These are phyloP conservation scores for Hippasteria phrygiana DNA, from an alignment of 53 echinoderm and acorn worm species.

Conservation along the genomic window DNA sequence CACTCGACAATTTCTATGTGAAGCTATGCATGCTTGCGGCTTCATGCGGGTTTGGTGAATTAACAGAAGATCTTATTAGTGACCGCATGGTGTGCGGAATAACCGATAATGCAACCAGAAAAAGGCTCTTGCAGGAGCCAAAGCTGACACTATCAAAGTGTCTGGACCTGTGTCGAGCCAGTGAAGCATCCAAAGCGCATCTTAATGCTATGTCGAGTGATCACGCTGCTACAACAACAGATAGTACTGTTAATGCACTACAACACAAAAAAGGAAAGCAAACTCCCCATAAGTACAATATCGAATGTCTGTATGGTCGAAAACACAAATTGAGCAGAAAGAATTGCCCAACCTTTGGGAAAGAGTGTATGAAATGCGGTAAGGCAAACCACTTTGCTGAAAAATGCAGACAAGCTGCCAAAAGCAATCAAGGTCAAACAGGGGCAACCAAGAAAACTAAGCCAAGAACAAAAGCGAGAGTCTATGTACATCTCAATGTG, in stretches of 20 bases:
- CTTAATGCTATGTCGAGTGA: conserved; percentile 35
- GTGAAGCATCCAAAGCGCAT: conserved; percentile 47
- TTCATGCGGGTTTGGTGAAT: conserved; percentile 59
- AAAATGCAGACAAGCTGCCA: background rate
- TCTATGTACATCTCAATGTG: conserved; percentile 52
- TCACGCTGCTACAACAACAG: background rate
- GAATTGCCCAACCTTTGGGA: conserved; percentile 46
- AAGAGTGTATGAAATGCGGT: conserved; percentile 32
- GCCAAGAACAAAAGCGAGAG: background rate
- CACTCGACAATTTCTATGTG: conserved; percentile 70
- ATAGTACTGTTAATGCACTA: conserved; percentile 7
- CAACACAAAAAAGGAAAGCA: conserved; percentile 2
- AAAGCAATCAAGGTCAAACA: background rate
- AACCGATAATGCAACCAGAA: conserved; percentile 13
- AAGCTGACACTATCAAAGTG: conserved; percentile 54
- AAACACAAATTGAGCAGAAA: conserved; percentile 20
- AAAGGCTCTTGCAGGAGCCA: conserved; percentile 45
- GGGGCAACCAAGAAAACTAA: conserved; percentile 18
- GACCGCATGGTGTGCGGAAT: conserved; percentile 70
- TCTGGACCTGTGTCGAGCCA: conserved; percentile 60
- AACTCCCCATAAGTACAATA: conserved; percentile 4
- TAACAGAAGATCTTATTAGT: conserved; percentile 56
- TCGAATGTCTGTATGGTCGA: conserved; percentile 9
- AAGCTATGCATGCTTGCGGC: conserved; percentile 54
- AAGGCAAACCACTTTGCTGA: too few species aligned